Evolutionary conservation across 2,797 vertebrate species (phyloP).

Genomic region (Tragopan temminckii): DNA sequence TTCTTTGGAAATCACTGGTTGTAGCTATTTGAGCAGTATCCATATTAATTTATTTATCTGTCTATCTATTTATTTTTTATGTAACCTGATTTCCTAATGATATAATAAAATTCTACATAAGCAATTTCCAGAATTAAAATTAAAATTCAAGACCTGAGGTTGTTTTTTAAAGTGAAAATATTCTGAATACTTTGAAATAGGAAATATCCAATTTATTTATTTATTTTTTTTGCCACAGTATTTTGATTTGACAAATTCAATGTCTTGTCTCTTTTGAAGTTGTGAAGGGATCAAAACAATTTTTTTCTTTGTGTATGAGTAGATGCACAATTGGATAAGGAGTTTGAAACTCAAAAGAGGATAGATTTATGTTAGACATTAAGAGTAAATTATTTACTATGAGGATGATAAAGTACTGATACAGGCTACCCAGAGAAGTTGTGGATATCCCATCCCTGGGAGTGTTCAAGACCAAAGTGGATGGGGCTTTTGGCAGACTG

Average conservation of each 20-base stretch:
- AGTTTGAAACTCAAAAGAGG: neutral
- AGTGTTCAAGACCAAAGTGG: neutral
- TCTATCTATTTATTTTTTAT: neutral
- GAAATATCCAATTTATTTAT: neutral
- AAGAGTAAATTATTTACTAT: neutral
- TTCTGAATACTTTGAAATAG: neutral
- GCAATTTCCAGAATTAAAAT: neutral
- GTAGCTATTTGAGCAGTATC: neutral
- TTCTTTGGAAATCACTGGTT: neutral
- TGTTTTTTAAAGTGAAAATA: neutral
- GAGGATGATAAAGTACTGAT: neutral
- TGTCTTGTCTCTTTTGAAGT: neutral
- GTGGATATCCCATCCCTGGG: neutral
- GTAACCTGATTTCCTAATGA: neutral
- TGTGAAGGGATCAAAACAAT: neutral
- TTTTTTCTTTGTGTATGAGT: neutral
- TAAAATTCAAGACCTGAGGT: neutral
- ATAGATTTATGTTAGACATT: neutral
- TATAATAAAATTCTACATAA: neutral
- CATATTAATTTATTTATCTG: too few species aligned
- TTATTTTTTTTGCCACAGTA: neutral
- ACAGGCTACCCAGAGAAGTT: neutral
- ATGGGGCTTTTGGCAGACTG: neutral
- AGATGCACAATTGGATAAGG: neutral
- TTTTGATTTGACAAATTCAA: neutral